Conservation (phyloP, 1,140 invertebrate genomes). For the Dermatophagoides farinae region DNA sequence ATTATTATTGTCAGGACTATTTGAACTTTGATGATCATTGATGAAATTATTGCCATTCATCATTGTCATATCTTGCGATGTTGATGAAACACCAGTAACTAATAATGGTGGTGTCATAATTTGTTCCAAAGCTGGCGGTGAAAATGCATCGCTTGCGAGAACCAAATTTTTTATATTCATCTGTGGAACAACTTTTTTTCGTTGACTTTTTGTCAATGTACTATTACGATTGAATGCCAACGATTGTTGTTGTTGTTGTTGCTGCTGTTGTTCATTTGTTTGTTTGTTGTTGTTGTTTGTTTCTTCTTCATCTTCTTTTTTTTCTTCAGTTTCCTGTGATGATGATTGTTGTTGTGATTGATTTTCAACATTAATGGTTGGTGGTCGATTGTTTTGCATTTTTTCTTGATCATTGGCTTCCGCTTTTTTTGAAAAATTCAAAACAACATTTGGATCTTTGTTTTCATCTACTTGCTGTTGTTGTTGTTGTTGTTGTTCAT, state of each 20-base stretch:
- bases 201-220: constrained; percentile 13
- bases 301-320: not conserved
- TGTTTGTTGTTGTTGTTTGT: not conserved
- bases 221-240: constrained; percentile 1
- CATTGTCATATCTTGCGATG: not conserved
- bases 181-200: constrained; percentile 12
- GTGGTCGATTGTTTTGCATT: no score
- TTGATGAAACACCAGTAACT: not conserved
- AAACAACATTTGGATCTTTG: no score
- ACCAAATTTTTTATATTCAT: constrained; percentile 13
- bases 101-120: not conserved
- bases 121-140: not conserved
- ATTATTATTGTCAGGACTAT: no score
- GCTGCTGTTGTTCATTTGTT: not conserved
- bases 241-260: not conserved
- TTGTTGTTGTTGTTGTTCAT: no score
- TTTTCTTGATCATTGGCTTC: no score
- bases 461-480: no score
- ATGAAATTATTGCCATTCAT: not conserved
- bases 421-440: no score
- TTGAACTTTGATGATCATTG: no score
- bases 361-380: no score
- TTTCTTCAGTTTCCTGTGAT: not conserved
- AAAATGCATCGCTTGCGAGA: not conserved
- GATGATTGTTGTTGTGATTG: not conserved